These are phyloP conservation scores for Meandrina meandrites DNA, from an alignment of 92 coral and sea anemone species.

Conservation along the genomic window DNA sequence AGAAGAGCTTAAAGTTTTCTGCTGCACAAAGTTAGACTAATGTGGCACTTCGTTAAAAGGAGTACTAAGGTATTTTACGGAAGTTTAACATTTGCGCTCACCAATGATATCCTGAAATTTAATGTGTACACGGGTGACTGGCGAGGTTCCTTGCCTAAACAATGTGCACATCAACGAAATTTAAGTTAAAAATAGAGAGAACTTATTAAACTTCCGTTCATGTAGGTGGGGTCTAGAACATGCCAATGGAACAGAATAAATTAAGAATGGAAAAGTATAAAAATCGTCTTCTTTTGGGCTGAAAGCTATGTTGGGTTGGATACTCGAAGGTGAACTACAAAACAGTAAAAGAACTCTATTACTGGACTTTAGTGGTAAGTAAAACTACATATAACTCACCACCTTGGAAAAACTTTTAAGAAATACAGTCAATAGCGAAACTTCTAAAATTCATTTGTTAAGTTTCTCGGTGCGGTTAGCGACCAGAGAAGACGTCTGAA, in stretches of 20 bases:
- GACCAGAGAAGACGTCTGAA: too few relatives aligned
- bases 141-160: neutral
- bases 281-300: neutral
- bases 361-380: neutral
- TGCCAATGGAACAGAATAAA: neutral
- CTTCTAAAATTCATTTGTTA: too few relatives aligned
- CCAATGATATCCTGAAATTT: neutral
- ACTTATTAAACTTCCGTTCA: neutral
- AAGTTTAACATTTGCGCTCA: neutral
- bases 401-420: too few relatives aligned
- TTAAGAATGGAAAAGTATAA: neutral
- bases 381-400: neutral
- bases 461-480: too few relatives aligned
- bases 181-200: constrained; percentile 8
- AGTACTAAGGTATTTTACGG: neutral
- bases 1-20: neutral
- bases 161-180: neutral
- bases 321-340: neutral
- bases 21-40: neutral
- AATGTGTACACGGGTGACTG: neutral
- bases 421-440: too few relatives aligned
- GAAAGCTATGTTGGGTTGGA: constrained; percentile 1
- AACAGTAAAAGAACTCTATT: neutral
- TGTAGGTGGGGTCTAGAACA: constrained; percentile 10
- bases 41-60: neutral